Conservation (phyloP, 1,140 invertebrate genomes). For the Caenorhabditis inopinata region DNA sequence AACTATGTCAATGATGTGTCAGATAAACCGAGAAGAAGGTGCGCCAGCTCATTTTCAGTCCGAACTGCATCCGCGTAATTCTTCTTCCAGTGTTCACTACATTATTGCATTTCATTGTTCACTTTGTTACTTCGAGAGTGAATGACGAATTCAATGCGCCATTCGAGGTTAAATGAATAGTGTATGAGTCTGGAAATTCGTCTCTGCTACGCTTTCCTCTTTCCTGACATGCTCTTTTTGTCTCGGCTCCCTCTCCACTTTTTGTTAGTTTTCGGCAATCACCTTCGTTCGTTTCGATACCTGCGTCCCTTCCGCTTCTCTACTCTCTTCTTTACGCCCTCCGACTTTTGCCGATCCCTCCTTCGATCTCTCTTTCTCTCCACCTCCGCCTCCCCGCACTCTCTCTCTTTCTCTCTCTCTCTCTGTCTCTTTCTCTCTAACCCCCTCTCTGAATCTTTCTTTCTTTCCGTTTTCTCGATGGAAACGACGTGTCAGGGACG, state of each 20-base stretch:
- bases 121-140: neutral
- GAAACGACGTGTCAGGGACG: slow-evolving; percentile 26
- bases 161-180: slow-evolving; percentile 20
- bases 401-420: neutral
- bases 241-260: neutral
- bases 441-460: neutral
- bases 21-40: too few relatives aligned
- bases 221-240: slow-evolving; percentile 11
- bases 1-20: too few relatives aligned
- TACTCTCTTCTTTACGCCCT: neutral
- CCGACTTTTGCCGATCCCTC: neutral
- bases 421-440: neutral
- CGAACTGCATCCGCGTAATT: neutral
- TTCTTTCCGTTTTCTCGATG: neutral
- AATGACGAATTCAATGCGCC: neutral
- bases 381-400: too few relatives aligned
- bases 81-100: neutral
- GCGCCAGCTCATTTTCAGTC: neutral
- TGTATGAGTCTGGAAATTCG: neutral
- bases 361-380: too few relatives aligned
- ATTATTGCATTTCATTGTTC: too few relatives aligned
- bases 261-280: neutral
- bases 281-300: neutral
- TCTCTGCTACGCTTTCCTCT: neutral
- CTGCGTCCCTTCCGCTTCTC: neutral